Conservation (phyloP, 2,113 vertebrate genomes). For the Heteronetta atricapilla region DNA sequence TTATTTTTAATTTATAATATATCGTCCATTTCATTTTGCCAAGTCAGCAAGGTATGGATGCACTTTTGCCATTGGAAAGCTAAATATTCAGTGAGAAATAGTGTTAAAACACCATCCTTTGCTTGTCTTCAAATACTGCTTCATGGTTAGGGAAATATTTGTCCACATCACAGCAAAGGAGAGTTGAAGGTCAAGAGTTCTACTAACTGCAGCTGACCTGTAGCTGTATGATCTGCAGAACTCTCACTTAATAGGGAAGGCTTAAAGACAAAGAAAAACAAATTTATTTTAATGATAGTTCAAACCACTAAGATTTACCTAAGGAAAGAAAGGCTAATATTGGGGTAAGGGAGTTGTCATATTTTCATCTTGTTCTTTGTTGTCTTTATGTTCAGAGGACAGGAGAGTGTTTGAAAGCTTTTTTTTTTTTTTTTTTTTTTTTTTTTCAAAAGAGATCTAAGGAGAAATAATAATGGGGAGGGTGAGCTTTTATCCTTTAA, state of each 20-base stretch:
- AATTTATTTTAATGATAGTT: background rate
- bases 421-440: background rate
- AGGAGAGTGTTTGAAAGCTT: background rate
- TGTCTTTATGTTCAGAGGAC: background rate
- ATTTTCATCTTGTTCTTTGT: conserved; percentile 15
- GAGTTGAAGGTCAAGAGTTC: conserved; percentile 21
- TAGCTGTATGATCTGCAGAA: background rate
- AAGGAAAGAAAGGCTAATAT: background rate
- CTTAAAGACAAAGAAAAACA: background rate
- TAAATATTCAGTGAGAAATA: conserved; percentile 7
- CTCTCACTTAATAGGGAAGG: background rate
- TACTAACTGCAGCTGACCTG: background rate
- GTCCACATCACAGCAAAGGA: background rate
- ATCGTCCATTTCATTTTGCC: background rate
- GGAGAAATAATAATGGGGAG: background rate
- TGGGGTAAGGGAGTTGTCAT: background rate
- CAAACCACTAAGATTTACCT: background rate
- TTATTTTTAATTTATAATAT: background rate
- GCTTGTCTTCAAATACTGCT: background rate
- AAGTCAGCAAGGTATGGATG: background rate
- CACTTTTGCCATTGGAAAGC: background rate
- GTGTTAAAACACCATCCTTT: background rate
- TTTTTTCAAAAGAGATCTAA: background rate
- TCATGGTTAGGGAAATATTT: conserved; percentile 6
- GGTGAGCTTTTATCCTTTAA: background rate